Percentiles rank a stretch among this genome's conserved stretches.
These are phyloP conservation scores for Coenobita brevimanus DNA, from an alignment of 1,140 invertebrate species.

Conservation along the genomic window DNA sequence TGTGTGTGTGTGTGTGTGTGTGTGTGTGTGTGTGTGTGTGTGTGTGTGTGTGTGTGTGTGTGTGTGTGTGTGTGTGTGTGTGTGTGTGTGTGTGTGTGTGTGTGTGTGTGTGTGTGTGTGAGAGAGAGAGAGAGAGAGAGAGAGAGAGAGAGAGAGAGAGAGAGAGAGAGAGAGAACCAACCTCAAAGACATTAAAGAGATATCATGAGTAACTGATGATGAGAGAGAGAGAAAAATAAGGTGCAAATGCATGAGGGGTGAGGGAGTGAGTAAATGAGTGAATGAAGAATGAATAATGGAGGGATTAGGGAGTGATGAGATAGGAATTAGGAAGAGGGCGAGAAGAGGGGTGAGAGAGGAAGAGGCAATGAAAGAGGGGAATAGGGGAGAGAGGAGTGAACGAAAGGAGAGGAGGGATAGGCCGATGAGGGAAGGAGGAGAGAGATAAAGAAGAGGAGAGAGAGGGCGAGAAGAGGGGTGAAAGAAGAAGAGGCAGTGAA, in stretches of 20 bases:
- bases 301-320: not conserved
- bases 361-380: too few species aligned
- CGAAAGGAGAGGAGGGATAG: too few species aligned
- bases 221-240: too few species aligned
- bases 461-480: not conserved
- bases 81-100: conserved; percentile 9
- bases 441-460: not conserved
- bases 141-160: not conserved
- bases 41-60: not conserved
- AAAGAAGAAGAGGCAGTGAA: not conserved
- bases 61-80: conserved; percentile 26
- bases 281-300: not conserved
- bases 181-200: not conserved
- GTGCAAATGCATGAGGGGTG: too few species aligned
- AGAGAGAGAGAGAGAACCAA: too few species aligned
- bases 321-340: not conserved
- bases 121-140: not conserved
- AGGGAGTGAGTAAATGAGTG: too few species aligned
- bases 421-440: too few species aligned
- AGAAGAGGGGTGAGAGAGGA: not conserved
- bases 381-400: too few species aligned
- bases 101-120: conserved; percentile 12
- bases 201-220: too few species aligned
- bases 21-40: not conserved
- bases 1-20: not conserved